Evolutionary conservation across 2,888 invertebrate species (phyloP), one percentile per base, ranked within the genome.

Genomic region (Stenchaetothrips biformis): DNA sequence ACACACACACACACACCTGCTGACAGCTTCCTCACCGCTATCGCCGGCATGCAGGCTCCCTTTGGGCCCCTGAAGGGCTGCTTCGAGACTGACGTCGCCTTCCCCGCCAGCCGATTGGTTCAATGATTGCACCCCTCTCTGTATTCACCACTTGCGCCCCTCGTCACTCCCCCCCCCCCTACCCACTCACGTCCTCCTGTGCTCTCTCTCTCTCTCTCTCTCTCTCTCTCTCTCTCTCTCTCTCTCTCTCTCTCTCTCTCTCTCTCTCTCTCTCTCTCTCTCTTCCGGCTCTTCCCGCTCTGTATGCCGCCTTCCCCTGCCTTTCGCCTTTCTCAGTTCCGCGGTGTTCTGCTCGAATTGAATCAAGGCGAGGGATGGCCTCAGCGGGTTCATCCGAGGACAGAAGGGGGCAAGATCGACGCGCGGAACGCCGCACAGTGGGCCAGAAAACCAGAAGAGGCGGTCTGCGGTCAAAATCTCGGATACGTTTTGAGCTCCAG

Each of bases 31-130:
- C 37, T 37, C 37, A 37, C 37, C 67, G 67, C 67, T 74, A 74
- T 74, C 67, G 25, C 21, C 67, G 67, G 67, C 67, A 25, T 25
- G 67, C 67, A 74, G 67, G 67, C 67, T 25, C 21, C 37, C 37
- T 37, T 37, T 37, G 37, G 37, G 37, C 37, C 37, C 37, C 37
- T 37, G 37, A 37, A 37, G 37, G 37, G 37, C 37, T 53, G 67
- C 67, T n/a, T 18, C 21, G n/a, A 9, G n/a, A 25, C 67, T 8
- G 67, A 9, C 67, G 67, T 25, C 25, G 7, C 67, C 67, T 74
- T n/a, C 67, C 37, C 37, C 67, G 67, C 67, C 67, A 25, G 21
- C 67, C 67, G 67, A 74, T 74, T 74, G 67, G 67, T 74, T 74
- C 67, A 74, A 74, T 74, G 67, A 74, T 74, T 74, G 67, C 67